phyloP scores from a whole-genome alignment of 2,888 invertebrate genomes.

The Diadegma fenestrale region DNA sequence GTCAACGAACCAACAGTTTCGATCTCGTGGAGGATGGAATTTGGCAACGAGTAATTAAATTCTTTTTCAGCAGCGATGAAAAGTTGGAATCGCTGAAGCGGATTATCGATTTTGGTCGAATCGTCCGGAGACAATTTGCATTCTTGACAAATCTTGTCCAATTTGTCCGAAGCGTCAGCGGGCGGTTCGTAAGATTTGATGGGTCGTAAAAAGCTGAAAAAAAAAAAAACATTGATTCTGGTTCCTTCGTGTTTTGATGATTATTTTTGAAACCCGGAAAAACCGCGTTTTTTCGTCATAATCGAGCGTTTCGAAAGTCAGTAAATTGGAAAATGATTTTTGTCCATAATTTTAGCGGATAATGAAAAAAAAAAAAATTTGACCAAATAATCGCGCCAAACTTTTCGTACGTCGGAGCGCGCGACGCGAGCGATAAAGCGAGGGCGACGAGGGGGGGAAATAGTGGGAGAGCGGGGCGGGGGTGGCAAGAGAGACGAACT shows the following conservation, averaged over 20 bases:
- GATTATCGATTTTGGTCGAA: constrained; percentile 85
- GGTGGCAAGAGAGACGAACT: constrained; percentile 49
- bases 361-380: too few relatives aligned
- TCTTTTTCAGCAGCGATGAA: constrained; percentile 89
- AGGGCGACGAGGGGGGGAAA: neutral
- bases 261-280: neutral
- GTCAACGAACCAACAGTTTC: constrained; percentile 89
- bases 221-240: constrained; percentile 41
- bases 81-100: constrained; percentile 89
- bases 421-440: constrained; percentile 1
- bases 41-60: constrained; percentile 93
- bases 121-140: constrained; percentile 85
- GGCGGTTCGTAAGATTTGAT: constrained; percentile 92
- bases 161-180: constrained; percentile 87
- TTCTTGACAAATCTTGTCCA: constrained; percentile 88
- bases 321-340: neutral
- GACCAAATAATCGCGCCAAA: constrained; percentile 75
- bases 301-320: neutral
- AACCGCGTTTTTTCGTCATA: neutral
- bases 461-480: neutral
- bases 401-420: constrained; percentile 73
- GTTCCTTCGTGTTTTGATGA: neutral
- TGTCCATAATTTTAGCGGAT: neutral
- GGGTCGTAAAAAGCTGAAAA: constrained; percentile 90
- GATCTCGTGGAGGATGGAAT: constrained; percentile 92